Evolutionary conservation across 1,140 invertebrate genomes (phyloP).

Genomic region (Ceratitis capitata): DNA sequence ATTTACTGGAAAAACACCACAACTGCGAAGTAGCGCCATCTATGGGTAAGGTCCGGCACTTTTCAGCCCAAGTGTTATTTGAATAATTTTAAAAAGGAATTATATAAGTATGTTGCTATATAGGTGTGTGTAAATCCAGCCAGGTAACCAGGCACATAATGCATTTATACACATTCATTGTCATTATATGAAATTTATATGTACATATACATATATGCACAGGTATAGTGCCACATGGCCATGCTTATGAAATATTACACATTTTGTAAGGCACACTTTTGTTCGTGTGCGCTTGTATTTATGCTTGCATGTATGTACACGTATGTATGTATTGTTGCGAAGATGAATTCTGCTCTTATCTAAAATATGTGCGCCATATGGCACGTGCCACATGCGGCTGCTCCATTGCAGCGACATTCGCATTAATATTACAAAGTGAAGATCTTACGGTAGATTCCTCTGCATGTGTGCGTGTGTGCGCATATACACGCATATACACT

Average conservation of each 20-base stretch:
- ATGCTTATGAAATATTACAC: constrained; percentile 6
- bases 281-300: neutral
- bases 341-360: neutral
- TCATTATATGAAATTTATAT: neutral
- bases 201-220: too few relatives aligned
- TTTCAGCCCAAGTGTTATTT: too few relatives aligned
- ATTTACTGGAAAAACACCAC: too few relatives aligned
- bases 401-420: neutral
- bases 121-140: too few relatives aligned
- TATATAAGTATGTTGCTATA: too few relatives aligned
- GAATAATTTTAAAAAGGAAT: too few relatives aligned
- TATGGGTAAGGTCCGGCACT: too few relatives aligned
- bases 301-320: neutral
- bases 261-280: neutral
- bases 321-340: too few relatives aligned
- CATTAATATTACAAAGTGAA: neutral
- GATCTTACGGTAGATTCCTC: too few relatives aligned
- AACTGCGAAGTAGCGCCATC: too few relatives aligned
- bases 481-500: neutral
- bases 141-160: neutral
- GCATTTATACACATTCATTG: neutral
- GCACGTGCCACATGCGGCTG: neutral
- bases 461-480: neutral
- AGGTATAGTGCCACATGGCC: neutral
- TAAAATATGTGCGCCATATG: neutral